Evolutionary conservation across 2,888 invertebrate species (phyloP).

Genomic region (Axea sp.): DNA sequence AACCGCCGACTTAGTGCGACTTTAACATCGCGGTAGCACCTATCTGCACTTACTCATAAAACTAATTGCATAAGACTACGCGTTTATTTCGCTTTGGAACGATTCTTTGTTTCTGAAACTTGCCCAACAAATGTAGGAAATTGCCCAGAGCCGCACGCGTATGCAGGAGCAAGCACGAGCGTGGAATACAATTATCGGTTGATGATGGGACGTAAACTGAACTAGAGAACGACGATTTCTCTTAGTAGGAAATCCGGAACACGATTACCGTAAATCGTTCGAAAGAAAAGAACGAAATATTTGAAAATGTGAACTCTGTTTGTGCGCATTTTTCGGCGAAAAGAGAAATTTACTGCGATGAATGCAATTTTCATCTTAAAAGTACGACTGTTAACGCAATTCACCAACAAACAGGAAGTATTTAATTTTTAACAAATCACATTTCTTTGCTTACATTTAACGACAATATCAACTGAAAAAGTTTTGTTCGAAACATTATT

Average conservation of each 20-base stretch:
- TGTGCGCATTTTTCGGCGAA: constrained; percentile 20
- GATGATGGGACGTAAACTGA: constrained; percentile 65
- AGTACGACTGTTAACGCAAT: not conserved
- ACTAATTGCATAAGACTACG: constrained; percentile 76
- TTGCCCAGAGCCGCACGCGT: constrained; percentile 63
- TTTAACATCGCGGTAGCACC: constrained; percentile 71
- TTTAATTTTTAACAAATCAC: not conserved
- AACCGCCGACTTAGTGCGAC: constrained; percentile 71
- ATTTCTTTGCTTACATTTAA: too few species aligned
- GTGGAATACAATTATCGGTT: constrained; percentile 65
- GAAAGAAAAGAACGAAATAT: constrained; percentile 41
- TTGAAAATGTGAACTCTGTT: constrained; percentile 13
- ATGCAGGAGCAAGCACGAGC: constrained; percentile 59
- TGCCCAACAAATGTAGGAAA: constrained; percentile 71
- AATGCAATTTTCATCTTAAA: not conserved
- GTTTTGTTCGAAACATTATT: too few species aligned
- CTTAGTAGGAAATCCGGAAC: constrained; percentile 61
- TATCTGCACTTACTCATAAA: constrained; percentile 71
- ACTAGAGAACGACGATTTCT: constrained; percentile 59
- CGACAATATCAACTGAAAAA: too few species aligned
- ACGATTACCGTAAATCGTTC: constrained; percentile 50
- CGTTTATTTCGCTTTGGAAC: constrained; percentile 69
- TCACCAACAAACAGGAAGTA: constrained; percentile 4
- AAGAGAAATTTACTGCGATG: constrained; percentile 28
- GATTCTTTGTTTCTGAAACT: constrained; percentile 65